phyloP scores from a whole-genome alignment of 2,888 invertebrate species.

The Deilephila elpenor region DNA sequence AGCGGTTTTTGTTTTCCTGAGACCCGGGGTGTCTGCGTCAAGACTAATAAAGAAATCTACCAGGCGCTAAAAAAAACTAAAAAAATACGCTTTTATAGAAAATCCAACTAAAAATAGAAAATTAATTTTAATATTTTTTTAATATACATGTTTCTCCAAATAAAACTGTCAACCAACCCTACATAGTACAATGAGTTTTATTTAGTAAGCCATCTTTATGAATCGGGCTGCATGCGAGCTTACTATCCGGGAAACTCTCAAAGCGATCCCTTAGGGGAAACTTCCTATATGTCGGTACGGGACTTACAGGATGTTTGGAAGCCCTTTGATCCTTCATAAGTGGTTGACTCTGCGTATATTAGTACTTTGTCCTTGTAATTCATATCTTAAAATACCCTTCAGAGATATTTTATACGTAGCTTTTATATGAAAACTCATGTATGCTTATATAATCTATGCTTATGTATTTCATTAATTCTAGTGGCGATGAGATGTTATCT shows the following conservation, averaged over 20 bases:
- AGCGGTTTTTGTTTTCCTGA: no score
- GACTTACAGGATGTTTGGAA: slow-evolving; percentile 41
- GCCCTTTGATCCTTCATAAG: slow-evolving; percentile 40
- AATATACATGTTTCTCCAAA: no score
- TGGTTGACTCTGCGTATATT: slow-evolving; percentile 31
- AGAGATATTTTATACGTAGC: background rate
- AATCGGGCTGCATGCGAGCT: slow-evolving; percentile 49
- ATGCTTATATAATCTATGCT: no score
- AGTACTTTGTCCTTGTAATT: slow-evolving; percentile 33
- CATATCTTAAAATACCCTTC: slow-evolving; percentile 13
- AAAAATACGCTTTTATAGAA: no score
- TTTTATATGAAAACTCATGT: background rate
- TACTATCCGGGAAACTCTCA: slow-evolving; percentile 46
- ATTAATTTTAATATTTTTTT: no score
- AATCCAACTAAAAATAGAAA: no score
- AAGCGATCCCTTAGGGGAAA: slow-evolving; percentile 45
- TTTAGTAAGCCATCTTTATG: slow-evolving; percentile 56
- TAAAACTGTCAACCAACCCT: slow-evolving; percentile 42
- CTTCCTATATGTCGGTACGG: slow-evolving; percentile 39
- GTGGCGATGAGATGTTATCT: no score
- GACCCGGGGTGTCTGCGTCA: no score
- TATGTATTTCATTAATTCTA: no score
- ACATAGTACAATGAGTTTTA: slow-evolving; percentile 51
- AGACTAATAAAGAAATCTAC: no score
- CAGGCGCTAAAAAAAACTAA: no score